Evolutionary conservation across 1,140 invertebrate species (phyloP).

Genomic region (Harlomillsia oculata): DNA sequence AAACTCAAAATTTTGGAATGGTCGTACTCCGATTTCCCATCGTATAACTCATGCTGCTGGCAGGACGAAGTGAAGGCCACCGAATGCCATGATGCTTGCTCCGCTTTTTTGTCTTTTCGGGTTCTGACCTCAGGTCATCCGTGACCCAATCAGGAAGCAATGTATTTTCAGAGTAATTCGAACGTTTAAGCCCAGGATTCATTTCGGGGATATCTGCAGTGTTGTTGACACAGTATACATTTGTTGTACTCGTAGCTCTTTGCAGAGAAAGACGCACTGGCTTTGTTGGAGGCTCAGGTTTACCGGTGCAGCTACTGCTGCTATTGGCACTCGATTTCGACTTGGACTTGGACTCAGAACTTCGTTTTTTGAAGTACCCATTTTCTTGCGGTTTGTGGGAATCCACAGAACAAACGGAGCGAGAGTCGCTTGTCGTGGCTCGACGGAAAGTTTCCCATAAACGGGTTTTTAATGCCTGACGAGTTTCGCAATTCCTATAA

Average conservation of each 20-base stretch:
- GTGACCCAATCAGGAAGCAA: slow-evolving; percentile 32
- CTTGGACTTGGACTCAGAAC: slow-evolving; percentile 21
- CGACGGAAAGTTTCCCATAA: slow-evolving; percentile 36
- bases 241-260: slow-evolving; percentile 54
- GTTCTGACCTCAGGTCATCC: slow-evolving; percentile 27
- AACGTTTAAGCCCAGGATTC: slow-evolving; percentile 27
- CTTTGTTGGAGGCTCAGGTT: slow-evolving; percentile 69
- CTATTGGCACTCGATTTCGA: neutral
- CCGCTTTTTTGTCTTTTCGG: slow-evolving; percentile 21
- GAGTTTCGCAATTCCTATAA: slow-evolving; percentile 24
- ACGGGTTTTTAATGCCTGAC: slow-evolving; percentile 31
- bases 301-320: neutral
- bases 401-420: slow-evolving; percentile 34
- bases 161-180: slow-evolving; percentile 34
- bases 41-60: slow-evolving; percentile 33
- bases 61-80: slow-evolving; percentile 34
- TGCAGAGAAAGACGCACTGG: slow-evolving; percentile 69
- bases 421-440: slow-evolving; percentile 32
- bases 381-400: slow-evolving; percentile 23
- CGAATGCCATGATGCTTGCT: slow-evolving; percentile 31
- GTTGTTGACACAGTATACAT: slow-evolving; percentile 26
- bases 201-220: slow-evolving; percentile 27
- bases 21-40: slow-evolving; percentile 25
- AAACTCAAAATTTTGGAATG: slow-evolving; percentile 22
- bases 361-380: slow-evolving; percentile 31